Evolutionary conservation across 2,797 vertebrate genomes (phyloP).

Genomic region (Chrosomus eos): DNA sequence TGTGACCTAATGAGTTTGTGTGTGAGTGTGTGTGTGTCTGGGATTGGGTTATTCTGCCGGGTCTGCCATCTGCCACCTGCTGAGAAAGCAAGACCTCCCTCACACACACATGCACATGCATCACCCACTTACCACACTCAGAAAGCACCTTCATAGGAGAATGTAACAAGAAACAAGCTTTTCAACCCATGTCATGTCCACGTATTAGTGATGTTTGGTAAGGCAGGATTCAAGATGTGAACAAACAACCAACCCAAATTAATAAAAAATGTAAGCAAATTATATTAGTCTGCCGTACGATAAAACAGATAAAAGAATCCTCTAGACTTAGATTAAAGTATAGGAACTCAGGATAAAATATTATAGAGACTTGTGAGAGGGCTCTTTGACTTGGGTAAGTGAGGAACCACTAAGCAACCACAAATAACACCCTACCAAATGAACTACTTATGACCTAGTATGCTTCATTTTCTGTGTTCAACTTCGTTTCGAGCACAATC

Average conservation of each 20-base stretch:
- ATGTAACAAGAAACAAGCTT: constrained; percentile 21
- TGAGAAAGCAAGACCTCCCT: constrained; percentile 40
- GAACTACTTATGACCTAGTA: background rate
- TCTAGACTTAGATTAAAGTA: background rate
- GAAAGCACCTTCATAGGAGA: constrained; percentile 13
- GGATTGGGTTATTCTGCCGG: constrained; percentile 24
- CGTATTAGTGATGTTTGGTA: background rate
- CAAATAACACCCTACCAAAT: background rate
- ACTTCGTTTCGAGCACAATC: background rate
- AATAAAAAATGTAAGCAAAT: background rate
- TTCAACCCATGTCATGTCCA: background rate
- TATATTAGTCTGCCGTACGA: background rate
- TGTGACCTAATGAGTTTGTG: constrained; percentile 56
- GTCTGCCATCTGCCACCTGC: constrained; percentile 57
- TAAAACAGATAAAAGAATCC: background rate
- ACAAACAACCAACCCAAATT: background rate
- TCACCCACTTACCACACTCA: constrained; percentile 7
- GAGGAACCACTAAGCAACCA: background rate
- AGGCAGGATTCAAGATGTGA: background rate
- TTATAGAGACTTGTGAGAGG: background rate
- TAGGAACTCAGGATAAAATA: background rate
- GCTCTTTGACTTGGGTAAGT: background rate
- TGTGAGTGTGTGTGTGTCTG: constrained; percentile 29
- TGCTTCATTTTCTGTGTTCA: background rate
- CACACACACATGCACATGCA: constrained; percentile 8